phyloP scores from a whole-genome alignment of 2,797 vertebrate genomes.

The Mus minutoides region DNA sequence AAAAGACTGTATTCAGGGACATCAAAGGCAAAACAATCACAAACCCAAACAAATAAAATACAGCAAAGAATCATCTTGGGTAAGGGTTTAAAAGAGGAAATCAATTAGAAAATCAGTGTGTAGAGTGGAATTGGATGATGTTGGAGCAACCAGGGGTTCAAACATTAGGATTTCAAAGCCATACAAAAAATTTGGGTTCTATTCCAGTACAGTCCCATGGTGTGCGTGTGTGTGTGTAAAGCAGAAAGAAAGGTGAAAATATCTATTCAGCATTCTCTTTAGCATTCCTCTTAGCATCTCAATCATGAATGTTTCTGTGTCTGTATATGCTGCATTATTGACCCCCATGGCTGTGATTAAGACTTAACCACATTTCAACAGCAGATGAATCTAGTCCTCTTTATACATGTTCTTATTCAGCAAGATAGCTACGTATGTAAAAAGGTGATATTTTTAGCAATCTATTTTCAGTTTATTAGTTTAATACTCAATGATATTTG shows the following conservation, averaged over 20 bases:
- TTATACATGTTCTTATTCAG: slow-evolving; percentile 33
- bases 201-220: not conserved
- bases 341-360: slow-evolving; percentile 16
- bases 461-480: slow-evolving; percentile 28
- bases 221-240: not conserved
- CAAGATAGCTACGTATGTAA: slow-evolving; percentile 46
- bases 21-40: not conserved
- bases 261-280: not conserved
- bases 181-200: not conserved
- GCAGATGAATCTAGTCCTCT: slow-evolving; percentile 22
- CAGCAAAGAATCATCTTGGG: not conserved
- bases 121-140: not conserved
- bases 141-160: not conserved
- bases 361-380: slow-evolving; percentile 50
- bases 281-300: not conserved
- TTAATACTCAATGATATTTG: not conserved
- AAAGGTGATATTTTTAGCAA: slow-evolving; percentile 52
- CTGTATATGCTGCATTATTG: not conserved
- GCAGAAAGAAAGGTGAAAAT: not conserved
- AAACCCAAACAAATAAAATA: not conserved
- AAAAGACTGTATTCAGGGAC: not conserved
- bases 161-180: not conserved
- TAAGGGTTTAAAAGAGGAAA: not conserved
- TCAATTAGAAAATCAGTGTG: not conserved
- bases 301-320: too few relatives aligned